These are phyloP conservation scores for Coreius guichenoti DNA, from an alignment of 2,797 vertebrate genomes.

Conservation along the genomic window DNA sequence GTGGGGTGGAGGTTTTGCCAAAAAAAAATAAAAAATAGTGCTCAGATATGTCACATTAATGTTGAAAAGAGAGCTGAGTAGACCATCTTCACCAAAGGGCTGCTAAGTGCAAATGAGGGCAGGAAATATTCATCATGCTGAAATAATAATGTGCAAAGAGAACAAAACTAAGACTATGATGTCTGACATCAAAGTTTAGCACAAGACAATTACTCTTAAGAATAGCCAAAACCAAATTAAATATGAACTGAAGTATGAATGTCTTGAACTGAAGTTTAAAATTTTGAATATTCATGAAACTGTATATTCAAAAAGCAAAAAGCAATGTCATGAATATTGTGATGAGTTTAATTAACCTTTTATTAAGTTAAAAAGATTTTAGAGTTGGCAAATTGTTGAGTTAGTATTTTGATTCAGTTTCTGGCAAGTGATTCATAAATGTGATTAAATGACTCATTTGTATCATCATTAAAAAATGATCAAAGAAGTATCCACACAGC, in stretches of 20 bases:
- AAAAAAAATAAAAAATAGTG: conserved; percentile 14
- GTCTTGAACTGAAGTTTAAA: background rate
- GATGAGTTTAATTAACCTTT: background rate
- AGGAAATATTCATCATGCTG: conserved; percentile 3
- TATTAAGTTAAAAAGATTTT: background rate
- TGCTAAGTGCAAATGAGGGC: conserved; percentile 38
- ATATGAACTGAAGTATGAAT: background rate
- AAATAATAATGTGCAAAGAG: conserved; percentile 24
- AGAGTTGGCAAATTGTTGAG: background rate
- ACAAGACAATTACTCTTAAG: background rate
- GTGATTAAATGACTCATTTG: background rate
- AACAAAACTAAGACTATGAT: conserved; percentile 24
- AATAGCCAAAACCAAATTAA: conserved; percentile 4
- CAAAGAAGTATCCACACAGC: background rate
- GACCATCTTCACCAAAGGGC: conserved; percentile 24
- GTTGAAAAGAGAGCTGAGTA: conserved; percentile 35
- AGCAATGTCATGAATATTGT: background rate
- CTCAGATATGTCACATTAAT: conserved; percentile 50
- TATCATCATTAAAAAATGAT: background rate
- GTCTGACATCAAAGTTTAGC: conserved; percentile 1
- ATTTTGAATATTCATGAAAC: background rate
- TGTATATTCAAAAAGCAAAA: background rate
- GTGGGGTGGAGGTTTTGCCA: conserved; percentile 11
- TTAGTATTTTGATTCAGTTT: background rate
- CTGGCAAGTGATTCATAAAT: background rate